Base-by-base conservation (phyloP, 2,888 invertebrate species). In the Slavum lentiscoides region DNA sequence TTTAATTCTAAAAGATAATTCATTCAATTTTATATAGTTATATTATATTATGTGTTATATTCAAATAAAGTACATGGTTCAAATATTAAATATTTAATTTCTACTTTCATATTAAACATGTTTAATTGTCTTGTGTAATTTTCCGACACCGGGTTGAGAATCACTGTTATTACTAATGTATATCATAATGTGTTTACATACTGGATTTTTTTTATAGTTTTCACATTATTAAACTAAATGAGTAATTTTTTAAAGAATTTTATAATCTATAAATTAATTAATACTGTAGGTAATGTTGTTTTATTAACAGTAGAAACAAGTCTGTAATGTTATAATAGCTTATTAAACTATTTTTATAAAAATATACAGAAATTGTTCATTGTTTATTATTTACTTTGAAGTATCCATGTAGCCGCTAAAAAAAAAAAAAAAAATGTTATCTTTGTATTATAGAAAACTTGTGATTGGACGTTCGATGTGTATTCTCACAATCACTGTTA, bases 341-440 rank as follows among this genome's bases (percentile, higher is more conserved):
- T 43, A 39, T 43, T 43, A 72, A 21, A 72, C 2, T 37, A 17
- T 37, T 11, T 55, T n/a, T 53, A 59, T 58, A 39, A 72, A 59
- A n/a, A 72, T 21, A 64, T 43, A 9, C 7, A 43, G 43, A 43
- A 43, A 55, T 19, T 1, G 55, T 49, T 13, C 49, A 49, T 49
- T 49, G 15, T 55, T 55, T 37, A 37, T 67, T 75, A 43, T 75
- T 59, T 23, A 15, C 39, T 30, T 58, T n/a, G 19, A 55, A 61
- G 11, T 19, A 67, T 43, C 23, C n/a, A 43, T 55, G 55, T 43
- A 23, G 58, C 19, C 8, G 23, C 67, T 55, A 37, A n/a, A 67
- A 37, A 15, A 30, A 67, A 39, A 39, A 7, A 66, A 30, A 67
- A 39, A 39, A 7, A 66, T 75, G 58, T 75, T 67, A 75, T 75